Evolutionary conservation across 2,888 invertebrate genomes (phyloP).

Genomic region (Dusona sp.): DNA sequence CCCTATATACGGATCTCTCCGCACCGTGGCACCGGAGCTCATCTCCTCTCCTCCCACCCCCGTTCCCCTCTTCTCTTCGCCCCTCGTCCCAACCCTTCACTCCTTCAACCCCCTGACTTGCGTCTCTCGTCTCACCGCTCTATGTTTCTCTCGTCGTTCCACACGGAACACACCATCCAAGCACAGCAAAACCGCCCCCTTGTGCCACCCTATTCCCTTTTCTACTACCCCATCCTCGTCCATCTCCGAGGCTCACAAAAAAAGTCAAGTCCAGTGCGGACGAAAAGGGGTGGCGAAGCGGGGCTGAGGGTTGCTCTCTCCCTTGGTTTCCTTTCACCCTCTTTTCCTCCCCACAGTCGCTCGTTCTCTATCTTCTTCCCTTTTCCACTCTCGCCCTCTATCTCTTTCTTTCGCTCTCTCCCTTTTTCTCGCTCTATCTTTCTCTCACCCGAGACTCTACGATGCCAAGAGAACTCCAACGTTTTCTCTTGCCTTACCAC

Average conservation of each 20-base stretch:
- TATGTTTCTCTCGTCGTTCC: conserved; percentile 59
- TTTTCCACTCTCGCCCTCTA: conserved; percentile 70
- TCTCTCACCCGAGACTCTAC: conserved; percentile 67
- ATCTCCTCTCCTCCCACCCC: conserved; percentile 64
- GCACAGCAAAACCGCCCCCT: conserved; percentile 58
- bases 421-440: conserved; percentile 42
- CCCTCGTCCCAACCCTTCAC: conserved; percentile 47
- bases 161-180: conserved; percentile 51
- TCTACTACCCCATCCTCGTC: conserved; percentile 70
- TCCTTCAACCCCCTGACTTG: conserved; percentile 25
- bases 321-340: conserved; percentile 79
- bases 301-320: conserved; percentile 79
- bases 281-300: conserved; percentile 79
- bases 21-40: conserved; percentile 68
- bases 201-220: conserved; percentile 52
- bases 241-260: conserved; percentile 64
- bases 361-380: conserved; percentile 46
- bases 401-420: conserved; percentile 78
- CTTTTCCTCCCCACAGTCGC: conserved; percentile 63
- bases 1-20: conserved; percentile 81
- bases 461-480: conserved; percentile 58
- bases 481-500: conserved; percentile 61
- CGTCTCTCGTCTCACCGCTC: conserved; percentile 50
- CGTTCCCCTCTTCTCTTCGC: conserved; percentile 34
- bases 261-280: conserved; percentile 82